Conservation (phyloP, 2,797 vertebrate genomes). For the Hippopotamyrus pictus region DNA sequence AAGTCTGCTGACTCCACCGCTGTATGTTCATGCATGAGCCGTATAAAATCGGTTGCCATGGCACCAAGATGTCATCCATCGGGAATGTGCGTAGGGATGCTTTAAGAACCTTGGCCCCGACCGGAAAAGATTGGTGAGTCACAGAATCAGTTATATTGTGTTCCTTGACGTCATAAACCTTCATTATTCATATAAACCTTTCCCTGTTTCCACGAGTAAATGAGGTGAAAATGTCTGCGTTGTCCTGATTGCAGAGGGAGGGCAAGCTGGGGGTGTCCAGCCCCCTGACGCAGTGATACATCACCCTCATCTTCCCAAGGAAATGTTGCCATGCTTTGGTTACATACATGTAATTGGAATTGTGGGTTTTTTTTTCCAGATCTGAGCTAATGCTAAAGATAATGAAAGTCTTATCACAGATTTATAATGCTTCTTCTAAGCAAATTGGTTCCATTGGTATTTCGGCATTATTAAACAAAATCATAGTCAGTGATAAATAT, state of each 20-base stretch:
- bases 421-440: neutral
- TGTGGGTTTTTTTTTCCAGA: neutral
- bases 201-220: constrained; percentile 18
- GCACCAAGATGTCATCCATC: neutral
- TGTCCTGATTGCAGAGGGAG: neutral
- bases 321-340: neutral
- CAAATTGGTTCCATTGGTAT: neutral
- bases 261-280: neutral
- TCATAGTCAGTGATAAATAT: neutral
- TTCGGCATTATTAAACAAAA: neutral
- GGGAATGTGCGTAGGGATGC: neutral
- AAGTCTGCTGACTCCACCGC: constrained; percentile 2
- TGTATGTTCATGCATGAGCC: constrained; percentile 6
- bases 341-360: neutral
- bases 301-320: neutral
- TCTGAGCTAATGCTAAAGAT: neutral
- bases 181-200: neutral
- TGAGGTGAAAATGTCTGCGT: constrained; percentile 11
- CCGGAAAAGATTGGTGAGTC: constrained; percentile 28
- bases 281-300: neutral
- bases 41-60: constrained; percentile 11
- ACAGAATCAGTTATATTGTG: constrained; percentile 33
- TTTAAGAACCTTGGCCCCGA: neutral
- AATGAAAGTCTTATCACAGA: neutral
- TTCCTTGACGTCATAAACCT: constrained; percentile 35